phyloP scores from a whole-genome alignment of 2,113 vertebrate species.

The Actinemys pallida region DNA sequence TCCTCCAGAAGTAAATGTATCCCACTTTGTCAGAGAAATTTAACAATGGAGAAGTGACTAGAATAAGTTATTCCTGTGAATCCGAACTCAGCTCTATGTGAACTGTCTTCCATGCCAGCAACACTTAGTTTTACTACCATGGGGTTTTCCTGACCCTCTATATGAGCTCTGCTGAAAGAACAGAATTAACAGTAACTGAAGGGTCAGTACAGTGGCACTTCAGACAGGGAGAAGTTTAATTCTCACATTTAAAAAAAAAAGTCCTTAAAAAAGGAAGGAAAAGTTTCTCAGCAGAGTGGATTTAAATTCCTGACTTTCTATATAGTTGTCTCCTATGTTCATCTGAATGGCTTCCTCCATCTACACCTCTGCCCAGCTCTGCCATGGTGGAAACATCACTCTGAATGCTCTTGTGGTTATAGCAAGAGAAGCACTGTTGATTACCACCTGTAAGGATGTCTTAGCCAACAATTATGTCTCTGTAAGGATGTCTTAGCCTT shows the following conservation, averaged over 20 bases:
- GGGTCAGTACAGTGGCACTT: background rate
- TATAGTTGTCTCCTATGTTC: background rate
- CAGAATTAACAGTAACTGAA: background rate
- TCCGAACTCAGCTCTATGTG: background rate
- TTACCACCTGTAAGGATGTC: background rate
- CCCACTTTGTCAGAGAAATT: background rate
- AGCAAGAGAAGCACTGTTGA: background rate
- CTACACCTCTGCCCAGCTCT: background rate
- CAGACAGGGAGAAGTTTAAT: background rate
- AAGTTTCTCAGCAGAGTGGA: background rate
- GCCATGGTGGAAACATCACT: background rate
- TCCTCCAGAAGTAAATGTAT: conserved; percentile 20
- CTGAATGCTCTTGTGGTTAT: background rate
- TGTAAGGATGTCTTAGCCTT: background rate
- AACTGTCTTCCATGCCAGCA: conserved; percentile 11
- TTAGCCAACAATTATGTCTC: accelerated
- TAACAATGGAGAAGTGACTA: background rate
- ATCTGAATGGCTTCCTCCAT: background rate
- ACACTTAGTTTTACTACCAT: background rate
- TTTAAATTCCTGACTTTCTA: background rate
- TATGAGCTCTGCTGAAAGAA: background rate
- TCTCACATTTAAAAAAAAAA: background rate
- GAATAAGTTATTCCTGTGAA: conserved; percentile 15
- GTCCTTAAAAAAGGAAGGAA: background rate
- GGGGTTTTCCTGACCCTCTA: background rate